Evolutionary conservation across 1,140 invertebrate genomes (phyloP).

Genomic region (Epicauta chinensis): DNA sequence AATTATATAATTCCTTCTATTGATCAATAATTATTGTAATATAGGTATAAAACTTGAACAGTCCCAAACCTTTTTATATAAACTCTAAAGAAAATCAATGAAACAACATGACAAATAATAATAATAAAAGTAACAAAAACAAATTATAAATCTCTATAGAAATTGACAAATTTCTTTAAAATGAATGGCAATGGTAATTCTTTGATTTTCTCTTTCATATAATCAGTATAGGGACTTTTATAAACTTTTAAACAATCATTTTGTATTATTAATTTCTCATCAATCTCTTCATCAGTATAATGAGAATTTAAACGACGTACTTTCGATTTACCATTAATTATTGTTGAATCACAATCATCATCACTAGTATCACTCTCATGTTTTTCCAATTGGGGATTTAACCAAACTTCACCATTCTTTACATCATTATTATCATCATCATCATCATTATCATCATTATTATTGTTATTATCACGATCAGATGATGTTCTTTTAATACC

Average conservation of each 20-base stretch:
- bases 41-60: too few relatives aligned
- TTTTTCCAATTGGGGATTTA: too few relatives aligned
- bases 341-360: background rate
- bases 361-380: background rate
- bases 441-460: background rate
- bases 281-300: background rate
- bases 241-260: slow-evolving; percentile 31
- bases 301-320: slow-evolving; percentile 5
- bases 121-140: background rate
- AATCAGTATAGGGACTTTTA: slow-evolving; percentile 36
- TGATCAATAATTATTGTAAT: too few relatives aligned
- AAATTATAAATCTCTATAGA: slow-evolving; percentile 44
- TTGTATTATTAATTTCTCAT: slow-evolving; percentile 10
- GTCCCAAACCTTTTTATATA: too few relatives aligned
- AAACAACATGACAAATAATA: too few relatives aligned
- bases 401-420: background rate
- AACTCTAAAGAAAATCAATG: too few relatives aligned
- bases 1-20: too few relatives aligned
- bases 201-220: slow-evolving; percentile 50
- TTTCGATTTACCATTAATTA: slow-evolving; percentile 4
- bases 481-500: background rate
- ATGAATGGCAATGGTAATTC: slow-evolving; percentile 49
- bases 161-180: slow-evolving; percentile 52
- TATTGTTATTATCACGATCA: background rate
- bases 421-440: background rate